Evolutionary conservation across 2,888 invertebrate species (phyloP).

Genomic region (Campoplex nolae): DNA sequence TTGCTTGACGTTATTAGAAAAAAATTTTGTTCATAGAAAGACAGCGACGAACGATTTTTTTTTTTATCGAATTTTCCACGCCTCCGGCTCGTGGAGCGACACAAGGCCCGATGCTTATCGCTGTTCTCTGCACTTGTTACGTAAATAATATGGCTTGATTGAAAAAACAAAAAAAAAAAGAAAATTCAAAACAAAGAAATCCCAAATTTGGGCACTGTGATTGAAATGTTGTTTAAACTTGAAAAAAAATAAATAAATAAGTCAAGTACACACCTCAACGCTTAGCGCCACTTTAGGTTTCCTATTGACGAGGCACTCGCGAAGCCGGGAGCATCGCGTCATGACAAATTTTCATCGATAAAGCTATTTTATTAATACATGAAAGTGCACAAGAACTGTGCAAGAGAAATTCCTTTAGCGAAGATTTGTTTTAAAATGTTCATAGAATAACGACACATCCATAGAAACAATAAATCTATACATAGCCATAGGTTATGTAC

Average conservation of each 20-base stretch:
- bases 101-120: too few relatives aligned
- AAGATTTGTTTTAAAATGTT: conserved; percentile 14
- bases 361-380: conserved; percentile 19
- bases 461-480: background rate
- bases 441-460: background rate
- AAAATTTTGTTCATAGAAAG: too few relatives aligned
- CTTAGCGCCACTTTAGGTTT: conserved; percentile 6
- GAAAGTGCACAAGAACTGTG: background rate
- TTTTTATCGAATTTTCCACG: too few relatives aligned
- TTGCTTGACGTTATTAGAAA: too few relatives aligned
- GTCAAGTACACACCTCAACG: background rate
- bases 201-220: background rate
- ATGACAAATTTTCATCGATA: conserved; percentile 55
- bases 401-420: background rate
- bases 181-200: background rate
- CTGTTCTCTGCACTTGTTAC: too few relatives aligned
- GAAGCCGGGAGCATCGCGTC: conserved; percentile 70
- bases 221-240: too few relatives aligned
- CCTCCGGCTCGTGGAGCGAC: too few relatives aligned
- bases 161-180: background rate
- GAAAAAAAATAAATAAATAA: too few relatives aligned
- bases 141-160: too few relatives aligned
- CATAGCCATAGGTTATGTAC: background rate
- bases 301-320: conserved; percentile 65
- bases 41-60: too few relatives aligned